Evolutionary conservation across 2,797 vertebrate genomes (phyloP).

Genomic region (Microcaecilia unicolor): DNA sequence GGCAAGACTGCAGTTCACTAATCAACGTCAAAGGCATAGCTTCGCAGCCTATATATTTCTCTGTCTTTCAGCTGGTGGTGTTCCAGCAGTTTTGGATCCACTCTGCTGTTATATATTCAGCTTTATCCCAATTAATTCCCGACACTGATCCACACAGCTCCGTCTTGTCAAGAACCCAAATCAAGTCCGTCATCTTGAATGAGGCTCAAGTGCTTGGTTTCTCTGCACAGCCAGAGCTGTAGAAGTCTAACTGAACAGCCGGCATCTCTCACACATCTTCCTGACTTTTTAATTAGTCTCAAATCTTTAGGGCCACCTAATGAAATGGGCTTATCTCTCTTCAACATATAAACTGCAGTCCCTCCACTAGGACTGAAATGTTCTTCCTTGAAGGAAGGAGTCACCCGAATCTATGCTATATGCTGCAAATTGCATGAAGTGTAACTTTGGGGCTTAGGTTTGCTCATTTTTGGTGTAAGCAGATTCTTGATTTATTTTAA

Average conservation of each 20-base stretch:
- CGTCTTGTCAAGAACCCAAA: slow-evolving; percentile 25
- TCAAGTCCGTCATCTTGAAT: slow-evolving; percentile 11
- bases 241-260: slow-evolving; percentile 4
- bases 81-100: slow-evolving; percentile 1
- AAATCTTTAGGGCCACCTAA: slow-evolving; percentile 17
- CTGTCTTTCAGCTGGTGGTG: slow-evolving; percentile 3
- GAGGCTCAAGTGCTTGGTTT: slow-evolving; percentile 15
- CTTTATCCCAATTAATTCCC: slow-evolving; percentile 14
- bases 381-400: too few relatives aligned
- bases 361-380: slow-evolving; percentile 23
- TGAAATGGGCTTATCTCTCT: slow-evolving; percentile 12
- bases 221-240: slow-evolving; percentile 15
- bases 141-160: slow-evolving; percentile 21
- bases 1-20: too few relatives aligned
- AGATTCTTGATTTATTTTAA: too few relatives aligned
- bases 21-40: too few relatives aligned
- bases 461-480: too few relatives aligned
- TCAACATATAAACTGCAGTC: background rate
- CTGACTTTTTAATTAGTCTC: slow-evolving; percentile 14
- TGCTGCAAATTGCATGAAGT: too few relatives aligned
- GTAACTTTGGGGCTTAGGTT: too few relatives aligned
- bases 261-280: background rate
- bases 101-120: slow-evolving; percentile 10
- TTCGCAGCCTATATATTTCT: background rate
- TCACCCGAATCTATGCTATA: too few relatives aligned